A percentile compares a stretch with the other conserved stretches of the same genome.
Conservation (phyloP, 1,140 invertebrate species). For the Drosophila kepulauana region DNA sequence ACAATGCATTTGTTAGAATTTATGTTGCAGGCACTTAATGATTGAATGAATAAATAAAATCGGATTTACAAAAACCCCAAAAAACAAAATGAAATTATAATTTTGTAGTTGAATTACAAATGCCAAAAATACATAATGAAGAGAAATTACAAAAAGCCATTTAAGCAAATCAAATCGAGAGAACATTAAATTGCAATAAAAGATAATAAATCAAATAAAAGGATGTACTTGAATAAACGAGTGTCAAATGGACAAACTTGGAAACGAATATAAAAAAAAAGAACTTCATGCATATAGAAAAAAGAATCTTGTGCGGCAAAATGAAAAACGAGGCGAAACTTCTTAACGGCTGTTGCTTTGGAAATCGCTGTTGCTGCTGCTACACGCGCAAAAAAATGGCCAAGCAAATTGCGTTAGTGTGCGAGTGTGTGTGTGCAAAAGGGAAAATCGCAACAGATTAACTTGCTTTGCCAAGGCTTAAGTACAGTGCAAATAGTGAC, state of each 20-base stretch:
- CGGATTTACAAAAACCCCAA: neutral
- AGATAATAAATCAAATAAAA: neutral
- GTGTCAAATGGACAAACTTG: neutral
- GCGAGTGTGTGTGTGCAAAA: slow-evolving; percentile 20
- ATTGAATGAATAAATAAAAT: neutral
- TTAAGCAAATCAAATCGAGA: neutral
- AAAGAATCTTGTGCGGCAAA: slow-evolving; percentile 67
- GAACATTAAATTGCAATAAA: neutral
- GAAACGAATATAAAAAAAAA: slow-evolving; percentile 1
- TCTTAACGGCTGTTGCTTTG: slow-evolving; percentile 71
- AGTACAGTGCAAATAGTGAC: slow-evolving; percentile 59
- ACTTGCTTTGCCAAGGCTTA: slow-evolving; percentile 68
- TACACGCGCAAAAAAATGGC: slow-evolving; percentile 49
- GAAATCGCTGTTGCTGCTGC: slow-evolving; percentile 26
- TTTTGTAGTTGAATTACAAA: neutral
- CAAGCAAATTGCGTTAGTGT: slow-evolving; percentile 69
- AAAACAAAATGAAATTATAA: neutral
- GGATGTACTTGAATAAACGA: neutral
- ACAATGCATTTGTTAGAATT: slow-evolving; percentile 3
- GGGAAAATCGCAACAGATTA: slow-evolving; percentile 58
- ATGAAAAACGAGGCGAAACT: slow-evolving; percentile 81
- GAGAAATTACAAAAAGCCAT: neutral
- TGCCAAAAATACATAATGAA: neutral
- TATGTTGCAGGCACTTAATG: neutral
- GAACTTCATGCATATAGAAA: slow-evolving; percentile 44